Conservation (phyloP, 2,797 vertebrate species). For the Mus caroli region DNA sequence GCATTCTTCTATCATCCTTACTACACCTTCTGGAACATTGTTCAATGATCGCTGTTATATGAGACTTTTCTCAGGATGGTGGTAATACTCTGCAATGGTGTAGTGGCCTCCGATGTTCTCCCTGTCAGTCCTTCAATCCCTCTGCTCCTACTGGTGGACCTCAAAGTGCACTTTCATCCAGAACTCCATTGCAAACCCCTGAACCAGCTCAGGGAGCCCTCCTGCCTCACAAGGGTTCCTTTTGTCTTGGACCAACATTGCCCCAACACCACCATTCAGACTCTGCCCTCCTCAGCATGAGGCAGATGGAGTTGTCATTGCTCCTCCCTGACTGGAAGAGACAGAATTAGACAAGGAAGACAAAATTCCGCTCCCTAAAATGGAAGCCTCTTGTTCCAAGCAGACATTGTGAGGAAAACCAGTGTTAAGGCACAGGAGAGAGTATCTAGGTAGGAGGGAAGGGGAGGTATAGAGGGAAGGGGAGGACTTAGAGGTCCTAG, state of each 20-base stretch:
- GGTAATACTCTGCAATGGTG: not conserved
- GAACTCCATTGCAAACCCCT: not conserved
- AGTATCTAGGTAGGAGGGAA: not conserved
- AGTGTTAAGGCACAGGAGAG: not conserved
- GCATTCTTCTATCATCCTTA: not conserved
- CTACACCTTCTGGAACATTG: not conserved
- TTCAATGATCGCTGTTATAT: not conserved
- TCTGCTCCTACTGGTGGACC: not conserved
- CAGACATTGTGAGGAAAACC: not conserved
- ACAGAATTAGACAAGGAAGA: not conserved
- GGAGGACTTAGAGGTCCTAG: not conserved
- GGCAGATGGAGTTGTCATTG: not conserved
- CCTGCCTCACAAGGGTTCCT: not conserved
- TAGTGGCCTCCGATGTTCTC: not conserved
- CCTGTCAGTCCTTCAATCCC: rapidly evolving
- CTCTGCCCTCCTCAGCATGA: not conserved
- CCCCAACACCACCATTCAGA: not conserved
- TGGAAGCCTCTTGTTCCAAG: not conserved
- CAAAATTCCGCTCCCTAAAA: not conserved
- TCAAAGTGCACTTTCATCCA: not conserved
- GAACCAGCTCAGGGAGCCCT: not conserved
- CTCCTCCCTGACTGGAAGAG: not conserved
- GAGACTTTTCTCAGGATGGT: not conserved
- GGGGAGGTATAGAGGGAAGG: not conserved
- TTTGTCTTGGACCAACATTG: not conserved